Percentiles rank a stretch among this genome's conserved stretches.
Conservation (phyloP, 2,113 vertebrate species). For the Cyprinus carpio region DNA sequence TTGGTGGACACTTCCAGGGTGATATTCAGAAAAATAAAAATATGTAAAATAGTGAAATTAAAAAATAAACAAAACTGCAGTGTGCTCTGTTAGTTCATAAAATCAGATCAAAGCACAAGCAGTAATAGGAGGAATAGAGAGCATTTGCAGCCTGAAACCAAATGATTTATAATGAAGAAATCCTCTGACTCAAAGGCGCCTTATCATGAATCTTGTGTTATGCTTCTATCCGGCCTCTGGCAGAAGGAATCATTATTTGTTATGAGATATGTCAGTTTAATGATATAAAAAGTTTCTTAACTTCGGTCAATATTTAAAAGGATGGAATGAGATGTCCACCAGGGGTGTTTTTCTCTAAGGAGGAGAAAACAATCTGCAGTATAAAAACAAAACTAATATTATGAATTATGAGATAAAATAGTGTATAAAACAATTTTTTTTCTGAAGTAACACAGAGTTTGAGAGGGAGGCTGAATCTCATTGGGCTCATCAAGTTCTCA, state of each 20-base stretch:
- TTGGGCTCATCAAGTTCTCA: no score
- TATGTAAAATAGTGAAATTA: not conserved
- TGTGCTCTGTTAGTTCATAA: conserved; percentile 1
- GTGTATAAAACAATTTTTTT: no score
- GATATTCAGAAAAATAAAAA: not conserved
- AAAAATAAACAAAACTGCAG: not conserved
- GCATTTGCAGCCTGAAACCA: conserved; percentile 22
- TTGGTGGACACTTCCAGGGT: conserved; percentile 15
- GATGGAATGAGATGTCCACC: not conserved
- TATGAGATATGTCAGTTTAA: conserved; percentile 8
- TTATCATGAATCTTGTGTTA: not conserved
- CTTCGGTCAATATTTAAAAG: not conserved
- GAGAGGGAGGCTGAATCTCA: no score
- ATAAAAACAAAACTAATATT: no score
- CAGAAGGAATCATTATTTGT: not conserved
- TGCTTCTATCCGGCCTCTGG: not conserved
- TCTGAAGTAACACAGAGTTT: no score
- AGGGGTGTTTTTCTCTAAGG: not conserved
- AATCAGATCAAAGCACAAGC: not conserved
- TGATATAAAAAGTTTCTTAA: conserved; percentile 13
- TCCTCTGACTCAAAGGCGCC: not conserved
- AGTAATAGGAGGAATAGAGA: not conserved
- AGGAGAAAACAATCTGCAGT: no score
- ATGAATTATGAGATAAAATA: no score
- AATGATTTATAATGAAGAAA: not conserved